A percentile compares a stretch with the other conserved stretches of the same genome.
These are phyloP conservation scores for Tiphia femorata DNA, from an alignment of 2,888 invertebrate species.

Conservation along the genomic window DNA sequence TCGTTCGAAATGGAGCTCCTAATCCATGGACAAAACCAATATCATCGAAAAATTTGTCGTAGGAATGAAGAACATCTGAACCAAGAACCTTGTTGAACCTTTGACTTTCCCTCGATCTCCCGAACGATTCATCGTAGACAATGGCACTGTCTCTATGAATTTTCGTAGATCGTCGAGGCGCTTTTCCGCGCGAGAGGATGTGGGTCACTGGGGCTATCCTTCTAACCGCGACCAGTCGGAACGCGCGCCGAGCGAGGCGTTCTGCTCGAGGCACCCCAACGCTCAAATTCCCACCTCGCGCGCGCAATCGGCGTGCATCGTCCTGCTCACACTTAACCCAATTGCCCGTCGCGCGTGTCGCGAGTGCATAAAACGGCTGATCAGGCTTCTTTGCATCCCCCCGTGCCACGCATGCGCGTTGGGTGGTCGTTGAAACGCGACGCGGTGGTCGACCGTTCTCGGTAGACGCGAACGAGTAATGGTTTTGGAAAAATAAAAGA, in stretches of 20 bases:
- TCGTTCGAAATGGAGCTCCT: too few species aligned
- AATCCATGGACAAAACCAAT: too few species aligned
- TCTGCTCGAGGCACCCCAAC: neutral
- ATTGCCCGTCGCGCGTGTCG: slow-evolving; percentile 39
- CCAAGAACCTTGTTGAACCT: too few species aligned
- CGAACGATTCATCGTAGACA: too few species aligned
- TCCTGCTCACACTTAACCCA: slow-evolving; percentile 46
- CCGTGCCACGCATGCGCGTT: neutral
- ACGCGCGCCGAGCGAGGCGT: neutral
- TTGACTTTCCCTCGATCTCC: too few species aligned
- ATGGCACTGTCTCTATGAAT: too few species aligned
- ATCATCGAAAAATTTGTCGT: too few species aligned
- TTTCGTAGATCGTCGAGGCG: slow-evolving; percentile 7
- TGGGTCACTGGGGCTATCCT: slow-evolving; percentile 51
- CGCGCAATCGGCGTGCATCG: slow-evolving; percentile 23
- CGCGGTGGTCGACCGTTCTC: too few species aligned
- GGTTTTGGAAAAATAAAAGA: too few species aligned
- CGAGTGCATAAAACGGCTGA: slow-evolving; percentile 28
- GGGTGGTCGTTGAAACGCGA: neutral
- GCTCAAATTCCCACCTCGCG: slow-evolving; percentile 11
- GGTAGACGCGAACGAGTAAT: too few species aligned
- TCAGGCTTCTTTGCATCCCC: slow-evolving; percentile 10
- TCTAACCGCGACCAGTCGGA: slow-evolving; percentile 18
- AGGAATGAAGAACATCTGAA: too few species aligned
- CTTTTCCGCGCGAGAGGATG: slow-evolving; percentile 19